These are phyloP conservation scores for Pemphredon lugubris DNA, from an alignment of 2,888 invertebrate genomes.

Conservation along the genomic window DNA sequence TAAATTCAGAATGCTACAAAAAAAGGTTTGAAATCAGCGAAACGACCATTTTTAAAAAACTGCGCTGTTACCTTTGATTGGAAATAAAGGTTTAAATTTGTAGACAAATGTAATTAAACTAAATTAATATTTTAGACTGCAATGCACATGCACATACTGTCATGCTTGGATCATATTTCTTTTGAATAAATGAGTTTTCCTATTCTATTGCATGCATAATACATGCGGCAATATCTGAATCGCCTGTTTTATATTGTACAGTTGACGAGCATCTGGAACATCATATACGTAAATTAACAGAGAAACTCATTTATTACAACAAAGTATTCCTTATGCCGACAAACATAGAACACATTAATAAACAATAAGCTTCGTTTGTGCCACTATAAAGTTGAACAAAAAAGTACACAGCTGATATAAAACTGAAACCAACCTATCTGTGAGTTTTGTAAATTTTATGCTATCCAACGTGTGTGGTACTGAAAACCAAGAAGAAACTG, in stretches of 20 bases:
- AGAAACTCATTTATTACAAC: slow-evolving; percentile 58
- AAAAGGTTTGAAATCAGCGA: too few relatives aligned
- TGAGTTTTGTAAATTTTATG: slow-evolving; percentile 66
- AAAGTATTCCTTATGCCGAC: slow-evolving; percentile 26
- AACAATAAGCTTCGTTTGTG: slow-evolving; percentile 46
- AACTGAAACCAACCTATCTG: slow-evolving; percentile 72
- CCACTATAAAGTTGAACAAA: slow-evolving; percentile 48
- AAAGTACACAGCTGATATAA: slow-evolving; percentile 42
- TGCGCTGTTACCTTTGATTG: too few relatives aligned
- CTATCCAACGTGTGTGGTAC: slow-evolving; percentile 70
- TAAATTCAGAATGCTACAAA: too few relatives aligned
- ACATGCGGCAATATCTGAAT: background rate
- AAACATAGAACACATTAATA: slow-evolving; percentile 37
- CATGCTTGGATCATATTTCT: slow-evolving; percentile 56
- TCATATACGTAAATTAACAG: background rate
- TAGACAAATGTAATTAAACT: slow-evolving; percentile 12
- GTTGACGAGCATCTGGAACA: background rate
- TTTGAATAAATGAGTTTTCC: slow-evolving; percentile 62
- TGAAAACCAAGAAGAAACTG: slow-evolving; percentile 74
- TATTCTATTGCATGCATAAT: slow-evolving; percentile 24
- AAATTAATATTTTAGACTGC: slow-evolving; percentile 38
- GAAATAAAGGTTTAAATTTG: too few relatives aligned
- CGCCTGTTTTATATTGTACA: background rate
- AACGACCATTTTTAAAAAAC: too few relatives aligned
- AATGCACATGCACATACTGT: slow-evolving; percentile 68